Conservation (phyloP, 1,140 invertebrate genomes). For the Ephestia elutella region DNA sequence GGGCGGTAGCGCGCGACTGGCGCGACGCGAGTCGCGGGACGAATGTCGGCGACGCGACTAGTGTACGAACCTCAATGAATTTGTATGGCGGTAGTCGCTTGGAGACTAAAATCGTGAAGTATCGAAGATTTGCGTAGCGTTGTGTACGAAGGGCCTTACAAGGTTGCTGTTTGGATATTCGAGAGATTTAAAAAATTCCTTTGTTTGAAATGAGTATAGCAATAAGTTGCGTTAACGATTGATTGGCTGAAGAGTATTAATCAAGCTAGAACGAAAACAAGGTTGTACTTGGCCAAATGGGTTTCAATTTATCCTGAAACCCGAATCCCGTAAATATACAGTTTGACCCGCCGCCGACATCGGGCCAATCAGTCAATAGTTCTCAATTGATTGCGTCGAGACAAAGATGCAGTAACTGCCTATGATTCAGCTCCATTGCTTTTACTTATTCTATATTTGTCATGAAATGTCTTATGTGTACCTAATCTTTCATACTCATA, state of each 20-base stretch:
- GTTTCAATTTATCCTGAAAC: conserved; percentile 32
- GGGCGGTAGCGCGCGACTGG: too few relatives aligned
- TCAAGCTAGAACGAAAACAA: conserved; percentile 3
- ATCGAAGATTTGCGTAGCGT: too few relatives aligned
- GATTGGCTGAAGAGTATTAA: not conserved
- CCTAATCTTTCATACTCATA: too few relatives aligned
- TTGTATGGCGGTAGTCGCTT: too few relatives aligned
- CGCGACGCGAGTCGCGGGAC: too few relatives aligned
- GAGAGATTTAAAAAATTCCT: not conserved
- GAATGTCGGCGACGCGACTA: too few relatives aligned
- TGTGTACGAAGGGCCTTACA: too few relatives aligned
- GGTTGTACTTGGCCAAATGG: conserved; percentile 16
- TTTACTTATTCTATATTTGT: too few relatives aligned
- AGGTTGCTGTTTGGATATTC: not conserved
- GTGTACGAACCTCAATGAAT: too few relatives aligned
- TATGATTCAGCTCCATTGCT: conserved; percentile 16
- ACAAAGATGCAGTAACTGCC: conserved; percentile 21
- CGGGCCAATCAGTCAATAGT: conserved; percentile 42
- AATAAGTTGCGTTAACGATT: not conserved
- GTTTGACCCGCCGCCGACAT: conserved; percentile 28
- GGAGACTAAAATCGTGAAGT: too few relatives aligned
- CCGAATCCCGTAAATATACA: conserved; percentile 26
- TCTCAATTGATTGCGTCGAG: conserved; percentile 31
- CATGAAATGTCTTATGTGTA: too few relatives aligned
- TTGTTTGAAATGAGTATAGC: conserved; percentile 5